These are phyloP conservation scores for Drosophila paranaensis DNA, from an alignment of 2,888 invertebrate genomes.

Conservation along the genomic window DNA sequence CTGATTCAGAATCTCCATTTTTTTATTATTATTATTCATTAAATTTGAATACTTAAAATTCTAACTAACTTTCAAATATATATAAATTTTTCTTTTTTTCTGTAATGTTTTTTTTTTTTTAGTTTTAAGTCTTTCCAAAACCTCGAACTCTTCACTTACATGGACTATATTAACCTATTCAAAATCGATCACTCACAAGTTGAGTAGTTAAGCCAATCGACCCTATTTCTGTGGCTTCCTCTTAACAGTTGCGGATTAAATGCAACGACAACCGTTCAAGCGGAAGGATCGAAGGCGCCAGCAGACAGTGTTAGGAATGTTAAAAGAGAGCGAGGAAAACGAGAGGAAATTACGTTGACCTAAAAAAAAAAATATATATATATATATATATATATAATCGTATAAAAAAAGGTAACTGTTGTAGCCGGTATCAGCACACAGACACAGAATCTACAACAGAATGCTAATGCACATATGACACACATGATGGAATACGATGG, in stretches of 20 bases:
- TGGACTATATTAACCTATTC: not conserved
- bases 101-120: not conserved
- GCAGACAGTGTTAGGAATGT: conserved; percentile 37
- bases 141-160: not conserved
- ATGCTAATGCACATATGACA: conserved; percentile 46
- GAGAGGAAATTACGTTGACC: conserved; percentile 68
- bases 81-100: not conserved
- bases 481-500: conserved; percentile 28
- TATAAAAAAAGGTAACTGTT: conserved; percentile 15
- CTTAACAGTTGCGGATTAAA: conserved; percentile 25
- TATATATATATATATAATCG: conserved; percentile 17
- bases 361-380: conserved; percentile 48
- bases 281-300: conserved; percentile 16
- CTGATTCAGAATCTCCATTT: too few relatives aligned
- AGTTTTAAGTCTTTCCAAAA: not conserved
- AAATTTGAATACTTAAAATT: too few relatives aligned
- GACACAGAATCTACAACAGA: not conserved
- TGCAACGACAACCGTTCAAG: conserved; percentile 8
- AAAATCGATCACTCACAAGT: not conserved
- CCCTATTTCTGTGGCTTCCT: conserved; percentile 1
- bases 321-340: conserved; percentile 5
- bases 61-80: too few relatives aligned
- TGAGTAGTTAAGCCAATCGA: conserved; percentile 11
- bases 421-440: conserved; percentile 5
- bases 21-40: too few relatives aligned